These are phyloP conservation scores for Luidia sarsii DNA, from an alignment of 53 echinoderm and acorn worm species.

Conservation along the genomic window DNA sequence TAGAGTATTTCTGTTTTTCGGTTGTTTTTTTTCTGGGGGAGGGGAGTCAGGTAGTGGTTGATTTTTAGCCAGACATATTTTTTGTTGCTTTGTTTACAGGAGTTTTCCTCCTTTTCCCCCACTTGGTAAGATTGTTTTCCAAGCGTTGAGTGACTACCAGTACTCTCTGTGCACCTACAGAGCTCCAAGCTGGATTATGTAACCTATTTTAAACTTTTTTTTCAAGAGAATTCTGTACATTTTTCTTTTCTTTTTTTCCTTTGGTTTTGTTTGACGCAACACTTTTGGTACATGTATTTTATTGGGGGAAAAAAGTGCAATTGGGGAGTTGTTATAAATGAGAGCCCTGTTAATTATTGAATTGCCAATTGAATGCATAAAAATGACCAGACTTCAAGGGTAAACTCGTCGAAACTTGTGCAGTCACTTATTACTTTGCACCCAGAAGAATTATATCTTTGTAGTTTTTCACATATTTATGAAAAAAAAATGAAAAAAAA, in stretches of 20 bases:
- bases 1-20: neutral
- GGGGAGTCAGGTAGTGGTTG: slow-evolving; percentile 1
- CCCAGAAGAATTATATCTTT: neutral
- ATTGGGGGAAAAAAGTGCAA: slow-evolving; percentile 51
- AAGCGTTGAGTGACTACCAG: slow-evolving; percentile 22
- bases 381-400: neutral
- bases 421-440: slow-evolving; percentile 13
- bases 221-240: slow-evolving; percentile 29
- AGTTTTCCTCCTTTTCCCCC: neutral
- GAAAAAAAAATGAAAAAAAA: neutral
- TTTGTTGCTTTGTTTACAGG: neutral
- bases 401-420: neutral
- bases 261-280: no score
- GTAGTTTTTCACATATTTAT: neutral
- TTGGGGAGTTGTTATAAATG: slow-evolving; percentile 36
- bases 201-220: slow-evolving; percentile 18
- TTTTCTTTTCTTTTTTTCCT: no score
- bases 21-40: neutral
- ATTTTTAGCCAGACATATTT: slow-evolving; percentile 6
- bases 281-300: slow-evolving; percentile 59
- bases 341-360: slow-evolving; percentile 29
- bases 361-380: slow-evolving; percentile 33
- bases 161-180: slow-evolving; percentile 37
- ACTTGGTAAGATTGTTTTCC: slow-evolving; percentile 4
- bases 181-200: slow-evolving; percentile 13